These are phyloP conservation scores for Caradrina clavipalpis DNA, from an alignment of 2,888 invertebrate species.

Conservation along the genomic window DNA sequence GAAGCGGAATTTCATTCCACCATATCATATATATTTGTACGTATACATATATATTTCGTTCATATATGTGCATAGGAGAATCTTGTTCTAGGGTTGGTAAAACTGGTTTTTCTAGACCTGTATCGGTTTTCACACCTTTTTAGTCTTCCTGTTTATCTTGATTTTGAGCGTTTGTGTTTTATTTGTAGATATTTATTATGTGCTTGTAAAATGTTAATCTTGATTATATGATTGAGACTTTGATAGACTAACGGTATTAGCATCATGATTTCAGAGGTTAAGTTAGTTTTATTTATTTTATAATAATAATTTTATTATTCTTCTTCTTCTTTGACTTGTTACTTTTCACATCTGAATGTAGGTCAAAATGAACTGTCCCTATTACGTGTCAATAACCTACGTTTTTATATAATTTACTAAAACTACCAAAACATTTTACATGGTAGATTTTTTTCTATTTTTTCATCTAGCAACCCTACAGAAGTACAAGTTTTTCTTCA, in stretches of 20 bases:
- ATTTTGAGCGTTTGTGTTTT: background rate
- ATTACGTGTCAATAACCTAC: background rate
- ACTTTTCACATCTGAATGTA: constrained; percentile 5
- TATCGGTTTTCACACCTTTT: constrained; percentile 9
- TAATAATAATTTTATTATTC: background rate
- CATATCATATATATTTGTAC: constrained; percentile 39
- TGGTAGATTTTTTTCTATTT: background rate
- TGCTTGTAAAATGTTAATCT: background rate
- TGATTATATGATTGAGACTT: background rate
- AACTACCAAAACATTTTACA: no score
- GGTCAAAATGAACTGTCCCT: background rate
- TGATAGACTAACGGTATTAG: background rate
- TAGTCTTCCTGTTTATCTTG: constrained; percentile 29
- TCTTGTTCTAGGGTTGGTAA: constrained; percentile 30
- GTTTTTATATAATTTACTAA: background rate
- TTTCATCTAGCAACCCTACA: constrained; percentile 11
- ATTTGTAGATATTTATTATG: constrained; percentile 4
- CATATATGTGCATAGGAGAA: constrained; percentile 37
- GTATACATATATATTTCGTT: background rate
- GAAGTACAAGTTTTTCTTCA: constrained; percentile 50
- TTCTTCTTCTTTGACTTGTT: background rate
- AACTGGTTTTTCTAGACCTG: constrained; percentile 24
- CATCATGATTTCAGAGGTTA: background rate
- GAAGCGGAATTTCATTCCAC: constrained; percentile 72
- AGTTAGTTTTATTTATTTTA: background rate